These are phyloP conservation scores for Phortica magna DNA, from an alignment of 2,888 invertebrate species.

Conservation along the genomic window DNA sequence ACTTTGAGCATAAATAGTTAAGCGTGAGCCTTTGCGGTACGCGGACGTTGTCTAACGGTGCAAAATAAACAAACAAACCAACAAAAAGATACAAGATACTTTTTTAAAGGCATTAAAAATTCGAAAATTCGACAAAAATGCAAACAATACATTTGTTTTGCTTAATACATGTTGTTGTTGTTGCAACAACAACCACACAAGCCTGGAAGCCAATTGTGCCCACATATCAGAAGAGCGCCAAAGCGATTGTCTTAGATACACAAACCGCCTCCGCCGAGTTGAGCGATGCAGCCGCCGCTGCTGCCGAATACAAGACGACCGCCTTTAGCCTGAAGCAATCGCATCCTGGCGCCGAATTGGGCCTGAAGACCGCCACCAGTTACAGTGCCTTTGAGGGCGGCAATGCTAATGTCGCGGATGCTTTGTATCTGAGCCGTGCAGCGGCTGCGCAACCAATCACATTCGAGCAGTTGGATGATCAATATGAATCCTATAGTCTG, in stretches of 20 bases:
- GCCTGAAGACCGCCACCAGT: constrained; percentile 49
- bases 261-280: constrained; percentile 49
- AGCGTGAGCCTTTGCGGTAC: constrained; percentile 47
- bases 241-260: constrained; percentile 36
- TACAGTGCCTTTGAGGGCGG: constrained; percentile 50
- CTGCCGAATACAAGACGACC: constrained; percentile 51
- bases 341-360: constrained; percentile 68
- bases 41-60: constrained; percentile 44
- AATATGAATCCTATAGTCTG: constrained; percentile 63
- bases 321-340: constrained; percentile 73
- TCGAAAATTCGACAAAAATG: background rate
- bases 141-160: background rate
- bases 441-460: constrained; percentile 44
- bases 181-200: constrained; percentile 36
- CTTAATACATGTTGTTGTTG: background rate
- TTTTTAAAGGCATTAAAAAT: background rate
- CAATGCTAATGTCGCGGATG: constrained; percentile 46
- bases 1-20: constrained; percentile 40
- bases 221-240: background rate
- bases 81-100: background rate
- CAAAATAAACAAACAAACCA: constrained; percentile 1
- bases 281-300: constrained; percentile 44
- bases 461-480: constrained; percentile 56
- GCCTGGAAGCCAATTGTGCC: constrained; percentile 71
- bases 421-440: constrained; percentile 25